These are phyloP conservation scores for Cyphomyrus plagiostoma DNA, from an alignment of 2,113 vertebrate genomes.

Conservation along the genomic window DNA sequence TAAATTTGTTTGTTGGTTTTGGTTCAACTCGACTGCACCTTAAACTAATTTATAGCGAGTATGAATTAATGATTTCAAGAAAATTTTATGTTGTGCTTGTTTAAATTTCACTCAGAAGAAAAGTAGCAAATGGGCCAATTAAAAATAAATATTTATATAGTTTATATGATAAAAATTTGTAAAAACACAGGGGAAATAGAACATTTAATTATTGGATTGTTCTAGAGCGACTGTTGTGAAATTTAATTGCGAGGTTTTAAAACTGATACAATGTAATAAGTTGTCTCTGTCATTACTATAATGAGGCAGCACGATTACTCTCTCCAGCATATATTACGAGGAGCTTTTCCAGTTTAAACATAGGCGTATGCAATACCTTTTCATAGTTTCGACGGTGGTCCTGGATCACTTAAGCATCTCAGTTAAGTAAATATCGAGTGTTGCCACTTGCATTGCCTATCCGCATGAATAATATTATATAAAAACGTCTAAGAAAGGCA, in stretches of 20 bases:
- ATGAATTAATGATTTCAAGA: background rate
- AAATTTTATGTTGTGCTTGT: background rate
- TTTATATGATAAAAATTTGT: background rate
- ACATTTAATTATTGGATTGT: background rate
- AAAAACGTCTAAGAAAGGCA: conserved; percentile 58
- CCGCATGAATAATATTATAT: background rate
- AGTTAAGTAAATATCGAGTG: background rate
- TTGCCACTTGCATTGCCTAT: conserved; percentile 9
- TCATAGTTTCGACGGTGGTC: background rate
- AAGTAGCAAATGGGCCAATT: too few species aligned
- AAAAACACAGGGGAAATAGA: background rate
- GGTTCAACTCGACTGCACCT: background rate
- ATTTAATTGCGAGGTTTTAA: conserved; percentile 97
- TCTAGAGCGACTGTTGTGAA: background rate
- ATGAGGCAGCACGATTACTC: conserved; percentile 95
- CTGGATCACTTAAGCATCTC: conserved; percentile 20
- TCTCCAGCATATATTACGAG: conserved; percentile 92
- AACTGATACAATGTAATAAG: conserved; percentile 80
- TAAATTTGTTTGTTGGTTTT: background rate
- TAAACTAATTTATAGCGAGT: background rate
- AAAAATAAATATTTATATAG: background rate
- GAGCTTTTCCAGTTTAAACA: conserved; percentile 52
- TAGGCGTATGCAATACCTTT: background rate
- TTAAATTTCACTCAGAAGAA: too few species aligned
- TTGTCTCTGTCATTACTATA: conserved; percentile 98